Evolutionary conservation across 1,140 invertebrate species (phyloP).

Genomic region (Dendrolimus punctatus): DNA sequence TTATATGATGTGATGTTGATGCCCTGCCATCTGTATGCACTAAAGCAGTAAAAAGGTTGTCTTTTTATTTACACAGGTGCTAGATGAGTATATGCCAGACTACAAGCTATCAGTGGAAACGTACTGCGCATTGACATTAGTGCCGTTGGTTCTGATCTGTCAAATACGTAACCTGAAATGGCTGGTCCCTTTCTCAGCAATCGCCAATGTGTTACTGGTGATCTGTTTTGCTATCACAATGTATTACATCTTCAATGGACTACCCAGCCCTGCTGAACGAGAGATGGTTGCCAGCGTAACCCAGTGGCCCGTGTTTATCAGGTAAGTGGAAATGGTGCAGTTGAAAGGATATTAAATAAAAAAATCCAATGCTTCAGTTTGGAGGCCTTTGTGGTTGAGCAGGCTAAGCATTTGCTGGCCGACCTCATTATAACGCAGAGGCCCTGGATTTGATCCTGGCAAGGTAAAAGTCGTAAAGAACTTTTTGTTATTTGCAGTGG

Average conservation of each 20-base stretch:
- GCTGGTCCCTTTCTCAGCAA: constrained; percentile 83
- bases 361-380: too few species aligned
- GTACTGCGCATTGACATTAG: constrained; percentile 74
- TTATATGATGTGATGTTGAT: too few species aligned
- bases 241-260: constrained; percentile 79
- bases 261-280: constrained; percentile 65
- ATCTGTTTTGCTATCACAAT: constrained; percentile 79
- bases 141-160: constrained; percentile 75
- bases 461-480: too few species aligned
- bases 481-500: too few species aligned
- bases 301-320: constrained; percentile 78
- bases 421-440: too few species aligned
- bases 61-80: constrained; percentile 44
- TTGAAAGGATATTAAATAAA: too few species aligned
- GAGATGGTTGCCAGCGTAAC: constrained; percentile 63
- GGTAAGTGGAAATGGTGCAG: constrained; percentile 29
- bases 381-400: too few species aligned
- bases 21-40: too few species aligned
- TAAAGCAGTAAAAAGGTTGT: too few species aligned
- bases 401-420: too few species aligned
- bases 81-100: constrained; percentile 49
- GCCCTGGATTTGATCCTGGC: too few species aligned
- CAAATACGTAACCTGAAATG: constrained; percentile 81
- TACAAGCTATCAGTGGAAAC: constrained; percentile 49
- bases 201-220: constrained; percentile 80